Conservation (phyloP, 2,113 vertebrate species). For the Strix aluco region DNA sequence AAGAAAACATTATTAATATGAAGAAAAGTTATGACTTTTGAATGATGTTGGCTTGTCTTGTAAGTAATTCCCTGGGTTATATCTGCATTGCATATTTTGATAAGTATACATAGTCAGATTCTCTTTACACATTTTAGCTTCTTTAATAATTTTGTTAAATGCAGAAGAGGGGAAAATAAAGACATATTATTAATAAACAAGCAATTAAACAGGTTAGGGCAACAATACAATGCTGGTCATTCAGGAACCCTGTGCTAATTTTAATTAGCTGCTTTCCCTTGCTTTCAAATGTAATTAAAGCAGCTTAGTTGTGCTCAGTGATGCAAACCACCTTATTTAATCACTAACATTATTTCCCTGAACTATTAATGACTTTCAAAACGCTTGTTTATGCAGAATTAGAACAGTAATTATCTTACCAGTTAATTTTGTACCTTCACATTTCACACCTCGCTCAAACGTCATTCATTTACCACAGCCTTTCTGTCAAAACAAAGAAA, state of each 20-base stretch:
- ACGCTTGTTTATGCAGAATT: conserved; percentile 87
- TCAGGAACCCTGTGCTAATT: conserved; percentile 83
- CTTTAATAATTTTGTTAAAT: conserved; percentile 78
- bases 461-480: conserved; percentile 82
- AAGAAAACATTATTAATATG: conserved; percentile 70
- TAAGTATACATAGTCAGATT: conserved; percentile 62
- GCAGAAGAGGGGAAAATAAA: conserved; percentile 78
- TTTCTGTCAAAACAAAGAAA: conserved; percentile 88
- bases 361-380: conserved; percentile 89
- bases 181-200: conserved; percentile 85
- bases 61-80: conserved; percentile 71
- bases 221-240: conserved; percentile 81
- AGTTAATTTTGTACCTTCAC: conserved; percentile 87
- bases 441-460: conserved; percentile 88
- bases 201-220: conserved; percentile 83
- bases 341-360: conserved; percentile 86
- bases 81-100: conserved; percentile 46
- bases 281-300: conserved; percentile 91
- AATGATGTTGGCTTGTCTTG: conserved; percentile 63
- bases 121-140: conserved; percentile 73
- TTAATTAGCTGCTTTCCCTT: conserved; percentile 88
- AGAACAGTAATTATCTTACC: conserved; percentile 89
- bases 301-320: conserved; percentile 88
- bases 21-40: conserved; percentile 75
- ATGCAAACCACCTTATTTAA: conserved; percentile 86